Evolutionary conservation across 2,888 invertebrate genomes (phyloP).

Genomic region (Anticlea derivata): DNA sequence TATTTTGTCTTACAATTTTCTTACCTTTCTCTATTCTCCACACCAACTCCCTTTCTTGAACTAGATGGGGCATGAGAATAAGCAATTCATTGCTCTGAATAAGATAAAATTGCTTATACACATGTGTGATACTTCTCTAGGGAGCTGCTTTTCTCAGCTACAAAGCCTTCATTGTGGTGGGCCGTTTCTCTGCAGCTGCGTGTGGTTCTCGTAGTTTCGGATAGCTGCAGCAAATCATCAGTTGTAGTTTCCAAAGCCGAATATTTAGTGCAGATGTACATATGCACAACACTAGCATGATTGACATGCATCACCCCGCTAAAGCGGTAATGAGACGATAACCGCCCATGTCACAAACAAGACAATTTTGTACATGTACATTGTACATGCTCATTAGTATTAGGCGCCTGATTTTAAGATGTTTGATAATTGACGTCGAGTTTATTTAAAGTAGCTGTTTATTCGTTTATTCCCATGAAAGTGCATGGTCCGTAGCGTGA

Average conservation of each 20-base stretch:
- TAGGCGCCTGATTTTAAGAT: conserved; percentile 40
- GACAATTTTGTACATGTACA: conserved; percentile 51
- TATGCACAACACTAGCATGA: conserved; percentile 45
- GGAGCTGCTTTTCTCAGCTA: no score
- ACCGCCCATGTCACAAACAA: conserved; percentile 58
- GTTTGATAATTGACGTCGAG: conserved; percentile 49
- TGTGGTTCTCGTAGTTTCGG: no score
- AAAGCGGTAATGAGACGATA: conserved; percentile 70
- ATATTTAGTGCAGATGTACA: background rate
- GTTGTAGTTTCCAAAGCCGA: conserved; percentile 12
- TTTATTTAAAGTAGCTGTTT: conserved; percentile 41
- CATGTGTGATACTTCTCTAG: no score
- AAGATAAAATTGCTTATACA: no score
- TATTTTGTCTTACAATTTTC: no score
- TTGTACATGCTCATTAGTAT: conserved; percentile 44
- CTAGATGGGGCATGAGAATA: no score
- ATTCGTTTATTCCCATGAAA: conserved; percentile 32
- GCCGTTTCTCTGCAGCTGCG: no score
- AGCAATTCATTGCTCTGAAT: no score
- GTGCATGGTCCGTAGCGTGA: conserved; percentile 31
- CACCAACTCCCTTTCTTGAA: no score
- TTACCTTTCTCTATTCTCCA: no score
- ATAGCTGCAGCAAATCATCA: no score
- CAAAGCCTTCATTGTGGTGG: no score
- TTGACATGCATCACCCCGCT: conserved; percentile 71